Evolutionary conservation across 1,140 invertebrate species (phyloP).

Genomic region (Sycobia sp.): DNA sequence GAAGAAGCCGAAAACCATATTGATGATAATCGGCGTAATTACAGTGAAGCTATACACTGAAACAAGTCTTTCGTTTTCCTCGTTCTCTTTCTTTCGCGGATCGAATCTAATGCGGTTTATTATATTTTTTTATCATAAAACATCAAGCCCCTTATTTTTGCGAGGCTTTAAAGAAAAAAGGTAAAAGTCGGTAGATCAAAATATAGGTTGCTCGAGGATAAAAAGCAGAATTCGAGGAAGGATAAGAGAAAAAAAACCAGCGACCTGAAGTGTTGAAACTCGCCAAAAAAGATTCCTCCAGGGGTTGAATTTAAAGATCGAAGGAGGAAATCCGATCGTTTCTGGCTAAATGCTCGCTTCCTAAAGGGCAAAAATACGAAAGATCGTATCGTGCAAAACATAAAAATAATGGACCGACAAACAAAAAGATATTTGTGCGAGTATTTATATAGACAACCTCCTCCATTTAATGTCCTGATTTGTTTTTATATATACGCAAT

Average conservation of each 20-base stretch:
- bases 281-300: slow-evolving; percentile 13
- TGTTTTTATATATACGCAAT: too few species aligned
- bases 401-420: slow-evolving; percentile 18
- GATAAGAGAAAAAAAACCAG: background rate
- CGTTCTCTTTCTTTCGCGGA: slow-evolving; percentile 3
- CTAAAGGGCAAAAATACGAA: slow-evolving; percentile 32
- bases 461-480: too few species aligned
- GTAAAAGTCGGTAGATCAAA: slow-evolving; percentile 8
- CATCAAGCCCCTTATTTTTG: slow-evolving; percentile 17
- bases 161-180: slow-evolving; percentile 24
- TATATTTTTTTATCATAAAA: too few species aligned
- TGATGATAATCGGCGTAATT: slow-evolving; percentile 47
- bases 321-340: slow-evolving; percentile 37
- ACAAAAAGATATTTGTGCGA: too few species aligned
- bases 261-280: slow-evolving; percentile 13
- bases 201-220: slow-evolving; percentile 10
- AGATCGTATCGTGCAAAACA: background rate
- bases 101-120: slow-evolving; percentile 43
- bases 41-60: slow-evolving; percentile 34
- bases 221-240: background rate
- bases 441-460: too few species aligned
- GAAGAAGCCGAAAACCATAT: slow-evolving; percentile 19
- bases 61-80: slow-evolving; percentile 33
- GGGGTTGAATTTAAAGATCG: slow-evolving; percentile 28
- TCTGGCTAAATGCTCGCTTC: slow-evolving; percentile 28